Evolutionary conservation across 2,888 invertebrate genomes (phyloP).

Genomic region (Philonicus albiceps): DNA sequence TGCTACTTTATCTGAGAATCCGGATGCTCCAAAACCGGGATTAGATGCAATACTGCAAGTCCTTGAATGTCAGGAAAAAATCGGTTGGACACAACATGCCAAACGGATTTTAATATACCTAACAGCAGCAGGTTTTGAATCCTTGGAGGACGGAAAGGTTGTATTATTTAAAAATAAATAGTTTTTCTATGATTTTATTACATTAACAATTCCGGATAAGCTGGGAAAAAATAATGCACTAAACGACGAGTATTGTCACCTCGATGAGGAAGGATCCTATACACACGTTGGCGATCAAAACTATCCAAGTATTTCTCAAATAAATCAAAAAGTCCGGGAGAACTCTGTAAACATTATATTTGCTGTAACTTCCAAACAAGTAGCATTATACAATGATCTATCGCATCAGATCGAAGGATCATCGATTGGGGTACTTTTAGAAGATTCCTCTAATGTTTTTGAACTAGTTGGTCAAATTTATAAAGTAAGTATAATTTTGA

Average conservation of each 20-base stretch:
- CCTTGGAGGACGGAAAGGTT: constrained; percentile 97
- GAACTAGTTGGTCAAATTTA: constrained; percentile 92
- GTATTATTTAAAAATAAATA: background rate
- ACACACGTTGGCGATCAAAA: constrained; percentile 87
- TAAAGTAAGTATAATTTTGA: constrained; percentile 66
- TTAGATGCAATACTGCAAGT: constrained; percentile 99
- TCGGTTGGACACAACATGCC: constrained; percentile 95
- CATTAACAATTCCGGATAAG: constrained; percentile 60
- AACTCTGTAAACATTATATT: constrained; percentile 97
- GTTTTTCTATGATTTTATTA: background rate
- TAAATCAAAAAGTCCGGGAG: constrained; percentile 87
- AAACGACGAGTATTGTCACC: constrained; percentile 91
- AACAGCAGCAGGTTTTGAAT: constrained; percentile 98
- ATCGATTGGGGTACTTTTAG: constrained; percentile 85
- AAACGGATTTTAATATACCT: constrained; percentile 96
- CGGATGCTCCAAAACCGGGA: constrained; percentile 98
- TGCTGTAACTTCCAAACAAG: constrained; percentile 90
- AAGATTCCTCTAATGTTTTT: constrained; percentile 96
- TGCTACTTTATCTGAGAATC: constrained; percentile 92
- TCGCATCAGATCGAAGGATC: constrained; percentile 91
- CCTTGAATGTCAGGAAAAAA: constrained; percentile 85
- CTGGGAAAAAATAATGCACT: constrained; percentile 91
- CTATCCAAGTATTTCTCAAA: constrained; percentile 97
- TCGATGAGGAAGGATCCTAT: constrained; percentile 75
- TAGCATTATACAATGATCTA: constrained; percentile 82